A percentile compares a stretch with the other conserved stretches of the same genome.
phyloP scores from a whole-genome alignment of 1,140 invertebrate species.

The Drosophila kikkawai region DNA sequence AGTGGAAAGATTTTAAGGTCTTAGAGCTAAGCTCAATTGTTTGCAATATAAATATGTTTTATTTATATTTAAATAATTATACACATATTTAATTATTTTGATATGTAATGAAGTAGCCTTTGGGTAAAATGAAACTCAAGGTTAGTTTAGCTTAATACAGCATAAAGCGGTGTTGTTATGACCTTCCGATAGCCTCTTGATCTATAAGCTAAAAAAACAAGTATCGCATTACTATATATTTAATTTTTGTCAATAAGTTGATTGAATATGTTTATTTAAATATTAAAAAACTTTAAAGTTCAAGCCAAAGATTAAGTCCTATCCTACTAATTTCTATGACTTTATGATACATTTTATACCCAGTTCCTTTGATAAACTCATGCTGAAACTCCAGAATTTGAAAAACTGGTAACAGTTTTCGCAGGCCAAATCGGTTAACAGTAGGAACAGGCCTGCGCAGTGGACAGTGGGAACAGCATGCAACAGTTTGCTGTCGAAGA shows the following conservation, averaged over 20 bases:
- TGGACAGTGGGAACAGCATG: conserved; percentile 7
- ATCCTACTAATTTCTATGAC: neutral
- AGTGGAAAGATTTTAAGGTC: neutral
- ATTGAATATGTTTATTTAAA: neutral
- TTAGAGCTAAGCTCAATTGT: neutral
- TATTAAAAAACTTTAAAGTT: neutral
- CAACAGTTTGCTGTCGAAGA: conserved; percentile 68
- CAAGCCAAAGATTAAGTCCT: neutral
- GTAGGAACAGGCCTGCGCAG: conserved; percentile 59
- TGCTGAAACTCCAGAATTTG: neutral
- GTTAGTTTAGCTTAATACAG: neutral
- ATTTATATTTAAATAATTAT: neutral
- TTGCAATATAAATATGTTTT: neutral
- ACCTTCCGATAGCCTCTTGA: neutral
- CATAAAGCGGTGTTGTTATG: neutral
- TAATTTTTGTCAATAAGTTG: neutral
- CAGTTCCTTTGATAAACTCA: neutral
- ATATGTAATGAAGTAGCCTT: no score
- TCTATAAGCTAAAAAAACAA: neutral
- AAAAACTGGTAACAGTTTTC: conserved; percentile 58
- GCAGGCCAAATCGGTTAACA: conserved; percentile 66
- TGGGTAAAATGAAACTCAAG: neutral
- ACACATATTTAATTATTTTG: no score
- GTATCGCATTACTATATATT: neutral
- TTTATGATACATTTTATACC: neutral